Conservation (phyloP, 2,113 vertebrate species). For the Nesoenas mayeri region DNA sequence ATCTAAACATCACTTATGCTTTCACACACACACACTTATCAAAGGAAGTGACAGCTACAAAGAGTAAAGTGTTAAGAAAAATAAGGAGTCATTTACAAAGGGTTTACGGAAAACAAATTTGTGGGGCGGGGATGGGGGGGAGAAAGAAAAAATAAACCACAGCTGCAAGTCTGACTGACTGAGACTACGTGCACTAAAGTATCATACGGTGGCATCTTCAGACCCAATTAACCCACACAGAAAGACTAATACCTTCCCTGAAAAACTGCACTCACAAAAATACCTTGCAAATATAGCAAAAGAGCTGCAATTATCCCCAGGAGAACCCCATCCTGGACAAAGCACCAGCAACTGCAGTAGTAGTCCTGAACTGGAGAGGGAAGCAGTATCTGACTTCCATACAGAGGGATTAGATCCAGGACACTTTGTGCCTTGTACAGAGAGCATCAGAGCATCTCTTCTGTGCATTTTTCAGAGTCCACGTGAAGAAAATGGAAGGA, state of each 20-base stretch:
- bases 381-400: neutral
- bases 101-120: neutral
- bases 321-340: neutral
- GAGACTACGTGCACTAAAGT: neutral
- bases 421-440: fast-evolving
- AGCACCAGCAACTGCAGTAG: neutral
- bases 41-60: neutral
- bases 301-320: neutral
- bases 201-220: neutral
- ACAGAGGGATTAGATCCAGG: neutral
- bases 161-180: neutral
- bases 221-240: neutral
- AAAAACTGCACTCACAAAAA: neutral
- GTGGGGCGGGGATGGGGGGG: fast-evolving
- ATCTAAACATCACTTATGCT: neutral
- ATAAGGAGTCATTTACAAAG: neutral
- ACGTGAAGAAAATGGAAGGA: neutral
- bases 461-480: neutral
- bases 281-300: neutral
- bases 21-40: neutral
- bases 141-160: neutral
- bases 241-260: neutral
- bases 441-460: neutral
- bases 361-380: no score
- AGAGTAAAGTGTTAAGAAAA: neutral